Conservation (phyloP, 2,113 vertebrate genomes). For the Charina bottae region DNA sequence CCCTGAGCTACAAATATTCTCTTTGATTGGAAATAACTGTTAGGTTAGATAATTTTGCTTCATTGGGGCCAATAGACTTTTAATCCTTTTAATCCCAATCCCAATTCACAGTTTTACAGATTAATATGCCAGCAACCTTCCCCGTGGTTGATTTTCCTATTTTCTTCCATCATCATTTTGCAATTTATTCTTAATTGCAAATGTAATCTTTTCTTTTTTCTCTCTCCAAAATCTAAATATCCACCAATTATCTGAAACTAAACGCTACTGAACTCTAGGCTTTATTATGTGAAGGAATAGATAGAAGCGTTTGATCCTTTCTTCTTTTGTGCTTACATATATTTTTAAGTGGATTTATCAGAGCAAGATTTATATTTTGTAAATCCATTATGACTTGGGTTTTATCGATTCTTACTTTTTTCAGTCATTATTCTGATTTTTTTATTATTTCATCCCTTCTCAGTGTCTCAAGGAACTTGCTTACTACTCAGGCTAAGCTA, state of each 20-base stretch:
- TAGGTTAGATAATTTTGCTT: background rate
- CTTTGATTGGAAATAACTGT: background rate
- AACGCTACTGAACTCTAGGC: background rate
- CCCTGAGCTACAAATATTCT: no score
- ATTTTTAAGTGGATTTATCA: slow-evolving; percentile 54
- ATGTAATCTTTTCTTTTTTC: slow-evolving; percentile 10
- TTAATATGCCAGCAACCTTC: slow-evolving; percentile 22
- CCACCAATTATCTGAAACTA: background rate
- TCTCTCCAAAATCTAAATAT: slow-evolving; percentile 32
- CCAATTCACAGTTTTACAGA: slow-evolving; percentile 29
- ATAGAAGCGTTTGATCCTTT: slow-evolving; percentile 33
- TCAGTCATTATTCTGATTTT: slow-evolving; percentile 67
- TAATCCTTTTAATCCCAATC: background rate
- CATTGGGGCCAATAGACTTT: background rate
- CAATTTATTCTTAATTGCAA: slow-evolving; percentile 1
- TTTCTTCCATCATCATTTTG: slow-evolving; percentile 21
- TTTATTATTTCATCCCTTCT: slow-evolving; percentile 71
- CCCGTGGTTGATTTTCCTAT: background rate
- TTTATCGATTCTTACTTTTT: slow-evolving; percentile 26
- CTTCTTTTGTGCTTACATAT: slow-evolving; percentile 42
- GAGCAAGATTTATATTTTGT: slow-evolving; percentile 55
- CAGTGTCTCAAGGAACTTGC: slow-evolving; percentile 62
- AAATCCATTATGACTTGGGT: slow-evolving; percentile 57
- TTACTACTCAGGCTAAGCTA: slow-evolving; percentile 60
- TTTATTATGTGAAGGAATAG: background rate